Evolutionary conservation across 1,140 invertebrate species (phyloP).

Genomic region (Eumaeus atala): DNA sequence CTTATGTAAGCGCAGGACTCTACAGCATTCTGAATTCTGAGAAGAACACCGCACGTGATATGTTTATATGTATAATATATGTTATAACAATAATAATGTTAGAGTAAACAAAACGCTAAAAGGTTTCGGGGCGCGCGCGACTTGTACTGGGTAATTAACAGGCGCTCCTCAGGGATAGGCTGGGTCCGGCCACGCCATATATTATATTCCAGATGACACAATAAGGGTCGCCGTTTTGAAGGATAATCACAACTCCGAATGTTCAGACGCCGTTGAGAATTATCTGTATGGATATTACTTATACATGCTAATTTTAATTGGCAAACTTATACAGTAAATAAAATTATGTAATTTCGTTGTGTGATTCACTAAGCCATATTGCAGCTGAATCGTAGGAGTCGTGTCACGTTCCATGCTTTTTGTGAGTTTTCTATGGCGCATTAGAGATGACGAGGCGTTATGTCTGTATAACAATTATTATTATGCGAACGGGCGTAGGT

Average conservation of each 20-base stretch:
- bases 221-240: constrained; percentile 51
- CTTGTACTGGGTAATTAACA: constrained; percentile 69
- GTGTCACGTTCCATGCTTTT: too few relatives aligned
- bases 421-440: too few relatives aligned
- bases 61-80: not conserved
- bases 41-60: constrained; percentile 12
- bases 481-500: too few relatives aligned
- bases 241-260: constrained; percentile 43
- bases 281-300: constrained; percentile 2
- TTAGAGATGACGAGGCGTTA: too few relatives aligned
- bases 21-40: too few relatives aligned
- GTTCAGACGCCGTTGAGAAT: constrained; percentile 21
- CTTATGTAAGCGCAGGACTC: too few relatives aligned
- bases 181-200: constrained; percentile 57
- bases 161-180: constrained; percentile 51
- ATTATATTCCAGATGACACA: constrained; percentile 67
- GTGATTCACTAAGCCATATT: too few relatives aligned
- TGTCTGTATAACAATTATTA: too few relatives aligned
- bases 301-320: too few relatives aligned
- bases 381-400: too few relatives aligned
- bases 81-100: constrained; percentile 25
- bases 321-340: too few relatives aligned
- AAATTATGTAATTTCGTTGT: too few relatives aligned
- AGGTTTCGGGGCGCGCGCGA: constrained; percentile 40
- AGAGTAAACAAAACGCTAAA: constrained; percentile 61